phyloP scores from a whole-genome alignment of 2,797 vertebrate species.

The Oreonectes daqikongensis region DNA sequence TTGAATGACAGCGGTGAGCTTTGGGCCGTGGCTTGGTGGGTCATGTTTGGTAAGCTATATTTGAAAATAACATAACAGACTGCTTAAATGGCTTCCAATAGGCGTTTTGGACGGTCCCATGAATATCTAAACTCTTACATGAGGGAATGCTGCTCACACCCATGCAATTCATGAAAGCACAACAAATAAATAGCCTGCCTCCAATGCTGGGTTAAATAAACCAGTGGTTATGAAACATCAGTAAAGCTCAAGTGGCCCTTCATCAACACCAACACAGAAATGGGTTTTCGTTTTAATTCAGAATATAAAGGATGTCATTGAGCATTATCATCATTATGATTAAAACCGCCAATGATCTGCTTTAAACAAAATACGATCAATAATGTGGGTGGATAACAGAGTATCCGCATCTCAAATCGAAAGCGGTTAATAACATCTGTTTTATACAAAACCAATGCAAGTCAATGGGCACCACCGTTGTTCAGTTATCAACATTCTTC shows the following conservation, averaged over 20 bases:
- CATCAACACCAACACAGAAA: neutral
- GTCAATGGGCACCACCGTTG: no score
- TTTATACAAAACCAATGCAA: no score
- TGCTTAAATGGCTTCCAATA: slow-evolving; percentile 34
- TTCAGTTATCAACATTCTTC: no score
- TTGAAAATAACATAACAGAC: slow-evolving; percentile 33
- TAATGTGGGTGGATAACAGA: neutral
- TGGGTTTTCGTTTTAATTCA: neutral
- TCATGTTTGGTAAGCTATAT: slow-evolving; percentile 34
- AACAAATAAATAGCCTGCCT: slow-evolving; percentile 9
- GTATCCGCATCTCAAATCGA: neutral
- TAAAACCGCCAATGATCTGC: neutral
- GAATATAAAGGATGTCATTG: neutral
- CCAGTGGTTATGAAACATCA: neutral
- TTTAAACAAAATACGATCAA: neutral
- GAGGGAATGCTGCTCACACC: neutral
- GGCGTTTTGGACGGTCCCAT: slow-evolving; percentile 2
- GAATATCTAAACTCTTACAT: slow-evolving; percentile 26
- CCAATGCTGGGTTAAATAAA: slow-evolving; percentile 6
- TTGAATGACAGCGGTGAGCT: slow-evolving; percentile 27
- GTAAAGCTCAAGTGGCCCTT: neutral
- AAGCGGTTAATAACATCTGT: no score
- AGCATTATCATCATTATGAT: neutral
- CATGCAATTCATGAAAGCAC: slow-evolving; percentile 24
- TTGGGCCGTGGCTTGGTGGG: slow-evolving; percentile 21